Conservation (phyloP, 2,888 invertebrate species). For the Andrena chrysosceles region DNA sequence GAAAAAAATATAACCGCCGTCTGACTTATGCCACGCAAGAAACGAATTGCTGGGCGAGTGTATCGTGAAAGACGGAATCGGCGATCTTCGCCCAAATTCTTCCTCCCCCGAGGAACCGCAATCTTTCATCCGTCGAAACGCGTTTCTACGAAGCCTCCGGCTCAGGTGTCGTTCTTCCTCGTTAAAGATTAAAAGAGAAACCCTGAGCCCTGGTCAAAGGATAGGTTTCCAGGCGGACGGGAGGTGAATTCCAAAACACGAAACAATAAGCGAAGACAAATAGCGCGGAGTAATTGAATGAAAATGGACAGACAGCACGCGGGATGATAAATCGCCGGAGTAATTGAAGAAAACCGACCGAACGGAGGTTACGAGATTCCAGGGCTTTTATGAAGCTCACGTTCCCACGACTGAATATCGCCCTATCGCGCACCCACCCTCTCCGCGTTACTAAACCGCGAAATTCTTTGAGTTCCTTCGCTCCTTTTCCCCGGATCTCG, state of each 20-base stretch:
- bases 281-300: background rate
- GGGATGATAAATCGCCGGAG: constrained; percentile 78
- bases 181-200: background rate
- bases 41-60: constrained; percentile 46
- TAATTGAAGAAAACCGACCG: constrained; percentile 75
- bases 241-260: background rate
- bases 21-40: constrained; percentile 42
- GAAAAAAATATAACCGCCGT: constrained; percentile 56
- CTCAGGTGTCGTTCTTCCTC: background rate
- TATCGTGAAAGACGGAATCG: constrained; percentile 35
- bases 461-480: background rate
- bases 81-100: constrained; percentile 7
- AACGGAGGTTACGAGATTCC: constrained; percentile 63
- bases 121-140: constrained; percentile 27
- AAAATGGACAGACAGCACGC: too few relatives aligned
- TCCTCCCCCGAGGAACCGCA: background rate
- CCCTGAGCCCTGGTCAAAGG: background rate
- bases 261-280: background rate
- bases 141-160: background rate
- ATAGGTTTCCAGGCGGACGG: background rate
- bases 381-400: constrained; percentile 55
- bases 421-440: constrained; percentile 18
- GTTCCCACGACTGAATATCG: constrained; percentile 7
- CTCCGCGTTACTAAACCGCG: background rate
- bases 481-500: background rate